Base-by-base conservation (phyloP, 2,797 vertebrate species). In the Heteromormyrus szaboi region DNA sequence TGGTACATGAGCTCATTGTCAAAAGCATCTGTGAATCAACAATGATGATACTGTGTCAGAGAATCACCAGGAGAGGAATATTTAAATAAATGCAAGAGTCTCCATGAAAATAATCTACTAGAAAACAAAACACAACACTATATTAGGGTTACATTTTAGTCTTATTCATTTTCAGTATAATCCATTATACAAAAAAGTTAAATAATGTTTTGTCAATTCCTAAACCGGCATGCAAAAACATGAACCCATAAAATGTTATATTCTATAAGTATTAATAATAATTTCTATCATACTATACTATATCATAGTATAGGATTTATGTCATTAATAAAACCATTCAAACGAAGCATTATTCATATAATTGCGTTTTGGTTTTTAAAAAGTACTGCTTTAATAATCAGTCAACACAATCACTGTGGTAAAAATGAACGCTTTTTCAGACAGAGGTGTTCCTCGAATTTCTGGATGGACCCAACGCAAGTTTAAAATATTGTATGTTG, bases 1-100 rank as follows among this genome's bases (percentile, higher is more conserved):
- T 93, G 94, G 89, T 96, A 96, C 98, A 99, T 99, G 93, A 99
- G 92, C 4, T 99, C 97, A 0, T 97, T 99, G 91, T 99, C 98
- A 9, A 99, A 99, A 19, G 98, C 98, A 89, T 99, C 98, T 99
- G 91, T 0, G 79, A 59, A 37, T 68, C 79, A 50, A 59, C 86
- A 86, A 84, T 9, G 11, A 56, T 1, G 19, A 11, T 19, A 86
- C 87, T 89, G 2, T 51, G 33, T 85, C 12, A 37, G 54, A 25
- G 41, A 83, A 83, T 84, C 81, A 51, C 19, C 81, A 48, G 48
- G 79, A 25, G 9, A 84, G 8, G n/a, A n/a, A n/a, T 5, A 22
- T 54, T 62, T 33, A 83, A 37, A 62, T 25, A 48, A 22, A 81
- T 59, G 22, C 41, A 41, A 51, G 8, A 76, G 6, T 79, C 37